Evolutionary conservation across 1,140 invertebrate species (phyloP).

Genomic region (Asbolus verrucosus): DNA sequence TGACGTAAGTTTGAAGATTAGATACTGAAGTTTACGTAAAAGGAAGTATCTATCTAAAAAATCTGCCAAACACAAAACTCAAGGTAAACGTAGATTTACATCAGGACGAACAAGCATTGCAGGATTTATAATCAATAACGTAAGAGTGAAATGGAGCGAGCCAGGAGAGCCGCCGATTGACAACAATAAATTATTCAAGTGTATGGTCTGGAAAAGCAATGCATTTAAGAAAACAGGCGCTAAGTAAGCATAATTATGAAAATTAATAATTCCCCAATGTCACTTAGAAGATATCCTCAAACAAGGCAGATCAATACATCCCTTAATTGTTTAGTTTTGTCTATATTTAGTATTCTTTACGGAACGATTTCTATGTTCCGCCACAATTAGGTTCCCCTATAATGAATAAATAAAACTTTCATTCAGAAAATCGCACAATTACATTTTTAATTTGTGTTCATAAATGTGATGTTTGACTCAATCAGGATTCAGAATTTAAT

Average conservation of each 20-base stretch:
- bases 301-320: slow-evolving; percentile 6
- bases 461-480: slow-evolving; percentile 6
- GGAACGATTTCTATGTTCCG: neutral
- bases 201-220: neutral
- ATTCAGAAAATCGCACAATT: neutral
- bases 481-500: slow-evolving; percentile 11
- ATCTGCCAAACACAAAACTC: slow-evolving; percentile 19
- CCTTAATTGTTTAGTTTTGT: slow-evolving; percentile 3
- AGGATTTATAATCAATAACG: slow-evolving; percentile 41
- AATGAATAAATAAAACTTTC: neutral
- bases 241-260: slow-evolving; percentile 30
- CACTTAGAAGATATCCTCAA: slow-evolving; percentile 18
- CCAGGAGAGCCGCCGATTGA: slow-evolving; percentile 26
- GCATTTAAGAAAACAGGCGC: neutral
- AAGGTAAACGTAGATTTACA: slow-evolving; percentile 6
- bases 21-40: neutral
- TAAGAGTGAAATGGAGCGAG: slow-evolving; percentile 37
- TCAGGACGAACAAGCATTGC: slow-evolving; percentile 10
- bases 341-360: neutral
- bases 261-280: slow-evolving; percentile 23
- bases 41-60: neutral
- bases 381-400: neutral
- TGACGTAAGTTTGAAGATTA: slow-evolving; percentile 32
- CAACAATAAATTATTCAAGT: slow-evolving; percentile 38
- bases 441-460: neutral